These are phyloP conservation scores for Cheilosia pagana DNA, from an alignment of 2,888 invertebrate species.

Conservation along the genomic window DNA sequence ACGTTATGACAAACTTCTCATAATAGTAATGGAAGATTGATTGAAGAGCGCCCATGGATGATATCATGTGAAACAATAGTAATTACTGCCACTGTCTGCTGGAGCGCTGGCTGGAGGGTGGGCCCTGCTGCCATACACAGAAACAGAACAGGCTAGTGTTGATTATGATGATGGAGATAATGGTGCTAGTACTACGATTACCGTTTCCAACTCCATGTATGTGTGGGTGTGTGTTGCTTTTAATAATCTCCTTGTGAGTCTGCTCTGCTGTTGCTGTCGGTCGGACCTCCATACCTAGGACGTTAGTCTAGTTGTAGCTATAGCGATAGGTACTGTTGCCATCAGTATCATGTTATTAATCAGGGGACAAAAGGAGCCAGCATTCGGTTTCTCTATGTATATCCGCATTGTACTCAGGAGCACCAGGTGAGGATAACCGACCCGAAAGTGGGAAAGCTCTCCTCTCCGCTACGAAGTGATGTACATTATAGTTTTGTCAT, in stretches of 20 bases:
- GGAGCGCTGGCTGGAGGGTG: conserved; percentile 20
- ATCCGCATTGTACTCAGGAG: conserved; percentile 50
- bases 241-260: conserved; percentile 37
- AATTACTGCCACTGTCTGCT: conserved; percentile 66
- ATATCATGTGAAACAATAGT: conserved; percentile 75
- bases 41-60: conserved; percentile 70
- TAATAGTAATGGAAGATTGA: conserved; percentile 73
- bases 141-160: conserved; percentile 22
- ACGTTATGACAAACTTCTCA: conserved; percentile 71
- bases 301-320: no score
- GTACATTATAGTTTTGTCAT: conserved; percentile 74
- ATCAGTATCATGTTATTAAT: conserved; percentile 69
- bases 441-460: not conserved
- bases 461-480: conserved; percentile 41
- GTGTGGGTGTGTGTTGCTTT: no score
- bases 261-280: not conserved
- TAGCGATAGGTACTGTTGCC: not conserved
- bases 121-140: not conserved
- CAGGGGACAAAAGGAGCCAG: conserved; percentile 70
- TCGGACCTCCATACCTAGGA: not conserved
- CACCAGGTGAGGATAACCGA: conserved; percentile 47
- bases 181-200: conserved; percentile 25
- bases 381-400: conserved; percentile 59
- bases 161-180: conserved; percentile 59
- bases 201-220: conserved; percentile 8